A percentile compares a stretch with the other conserved stretches of the same genome.
phyloP scores from a whole-genome alignment of 2,888 invertebrate genomes.

The Schrankia costaestrigalis region DNA sequence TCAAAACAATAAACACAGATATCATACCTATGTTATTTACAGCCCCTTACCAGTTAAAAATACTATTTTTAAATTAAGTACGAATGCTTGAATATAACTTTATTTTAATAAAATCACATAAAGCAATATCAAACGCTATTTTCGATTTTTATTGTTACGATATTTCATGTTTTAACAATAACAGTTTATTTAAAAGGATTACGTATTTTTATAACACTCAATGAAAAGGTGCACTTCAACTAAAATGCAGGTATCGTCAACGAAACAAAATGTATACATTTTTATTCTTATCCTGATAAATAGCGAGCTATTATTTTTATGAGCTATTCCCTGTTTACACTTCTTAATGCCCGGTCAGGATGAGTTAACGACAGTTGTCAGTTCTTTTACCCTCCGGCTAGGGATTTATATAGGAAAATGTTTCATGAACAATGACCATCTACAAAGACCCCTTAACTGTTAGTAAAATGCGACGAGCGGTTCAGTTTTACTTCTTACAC shows the following conservation, averaged over 20 bases:
- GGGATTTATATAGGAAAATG: conserved; percentile 57
- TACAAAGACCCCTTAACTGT: conserved; percentile 38
- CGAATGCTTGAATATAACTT: no score
- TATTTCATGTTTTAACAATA: no score
- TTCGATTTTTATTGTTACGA: no score
- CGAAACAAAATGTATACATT: conserved; percentile 21
- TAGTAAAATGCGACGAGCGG: conserved; percentile 11
- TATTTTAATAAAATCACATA: no score
- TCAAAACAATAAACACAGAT: no score
- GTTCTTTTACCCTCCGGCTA: conserved; percentile 59
- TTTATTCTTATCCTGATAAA: conserved; percentile 42
- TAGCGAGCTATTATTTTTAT: conserved; percentile 58
- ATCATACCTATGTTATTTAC: no score
- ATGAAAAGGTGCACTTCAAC: no score
- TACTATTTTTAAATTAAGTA: no score
- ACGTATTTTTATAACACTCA: no score
- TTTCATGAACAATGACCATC: conserved; percentile 42
- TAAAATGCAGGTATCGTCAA: conserved; percentile 10
- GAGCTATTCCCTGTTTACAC: conserved; percentile 67
- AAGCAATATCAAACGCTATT: no score
- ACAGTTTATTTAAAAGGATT: no score
- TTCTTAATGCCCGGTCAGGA: conserved; percentile 62
- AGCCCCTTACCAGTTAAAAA: no score
- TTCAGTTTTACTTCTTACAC: conserved; percentile 9
- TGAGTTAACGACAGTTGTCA: conserved; percentile 76